Evolutionary conservation across 1,140 invertebrate species (phyloP), one percentile per base, ranked within the genome.

Genomic region (Trialeurodes vaporariorum): DNA sequence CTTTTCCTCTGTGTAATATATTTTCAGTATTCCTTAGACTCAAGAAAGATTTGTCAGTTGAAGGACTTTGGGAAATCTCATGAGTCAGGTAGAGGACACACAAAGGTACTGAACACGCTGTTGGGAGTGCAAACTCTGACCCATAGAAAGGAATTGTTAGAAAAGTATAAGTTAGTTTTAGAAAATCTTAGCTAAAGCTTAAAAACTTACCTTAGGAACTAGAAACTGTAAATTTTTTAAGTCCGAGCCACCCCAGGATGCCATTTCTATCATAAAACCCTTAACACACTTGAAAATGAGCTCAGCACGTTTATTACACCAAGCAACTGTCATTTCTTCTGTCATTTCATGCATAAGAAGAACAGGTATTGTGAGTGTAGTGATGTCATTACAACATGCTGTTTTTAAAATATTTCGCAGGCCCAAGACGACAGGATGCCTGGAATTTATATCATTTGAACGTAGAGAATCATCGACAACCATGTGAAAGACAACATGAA

Each of bases 261-360:
- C 88, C 84, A 95, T 95, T 82, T 98, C 96, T 77, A 99, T 97
- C 92, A 98, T 96, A 77, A 98, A 99, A 0, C 96, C 97, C 83
- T 99, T 99, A 23, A 98, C 90, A 81, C 96, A 99, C 80, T 99
- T 99, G 74, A 97, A 94, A 67, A 98, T 89, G 68, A 99, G 80
- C 79, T 99, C 97, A 0, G 96, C 96, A 72, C 97, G 79, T 75
- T 94, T 92, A 71, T 93, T 85, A 78, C 96, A 98, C 96, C 96
- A 98, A 23, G 87, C 86, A 58, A 95, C 89, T 2, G 94, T 98
- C 93, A 98, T 98, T 74, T 95, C 92, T 90, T 97, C 94, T n/a
- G 89, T 87, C 85, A 97, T 91, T 80, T 96, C 92, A 78, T 98
- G 93, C 1, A 90, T 85, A 40, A 99, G 81, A 23, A 99, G 81